These are phyloP conservation scores for Saccostrea echinata DNA, from an alignment of 1,140 invertebrate genomes.

Conservation along the genomic window DNA sequence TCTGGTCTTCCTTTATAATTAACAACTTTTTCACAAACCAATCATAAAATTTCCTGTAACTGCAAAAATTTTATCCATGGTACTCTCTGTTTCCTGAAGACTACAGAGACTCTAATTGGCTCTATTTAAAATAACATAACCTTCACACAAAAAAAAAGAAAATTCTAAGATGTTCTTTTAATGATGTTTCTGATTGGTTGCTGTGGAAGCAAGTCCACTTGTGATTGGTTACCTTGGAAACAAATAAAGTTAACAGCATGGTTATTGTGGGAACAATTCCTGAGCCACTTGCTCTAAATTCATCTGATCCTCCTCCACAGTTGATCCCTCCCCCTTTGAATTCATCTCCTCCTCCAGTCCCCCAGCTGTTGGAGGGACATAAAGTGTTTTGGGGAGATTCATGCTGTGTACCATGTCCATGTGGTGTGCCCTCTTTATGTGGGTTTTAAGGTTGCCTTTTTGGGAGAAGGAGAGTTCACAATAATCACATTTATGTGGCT, in stretches of 20 bases:
- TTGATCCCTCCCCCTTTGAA: constrained; percentile 43
- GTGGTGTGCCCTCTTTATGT: constrained; percentile 83
- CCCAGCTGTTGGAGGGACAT: constrained; percentile 43
- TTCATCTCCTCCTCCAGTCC: constrained; percentile 44
- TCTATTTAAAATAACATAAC: not conserved
- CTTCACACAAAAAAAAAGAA: not conserved
- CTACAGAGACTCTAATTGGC: not conserved
- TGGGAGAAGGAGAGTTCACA: constrained; percentile 89
- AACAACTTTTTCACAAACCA: not conserved
- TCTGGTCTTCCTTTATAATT: not conserved
- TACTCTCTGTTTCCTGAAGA: not conserved
- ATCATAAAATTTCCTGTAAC: not conserved
- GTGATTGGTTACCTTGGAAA: not conserved
- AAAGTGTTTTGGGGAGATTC: constrained; percentile 65
- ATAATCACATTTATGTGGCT: constrained; percentile 90
- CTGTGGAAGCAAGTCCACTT: not conserved
- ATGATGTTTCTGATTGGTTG: not conserved
- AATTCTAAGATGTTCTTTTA: not conserved
- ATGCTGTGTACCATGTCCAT: constrained; percentile 76
- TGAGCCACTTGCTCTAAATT: constrained; percentile 64
- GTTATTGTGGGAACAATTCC: constrained; percentile 30
- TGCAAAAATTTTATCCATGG: not conserved
- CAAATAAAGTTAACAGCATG: not conserved
- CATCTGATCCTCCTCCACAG: constrained; percentile 58
- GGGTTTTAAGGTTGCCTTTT: constrained; percentile 84